Base-by-base conservation (phyloP, 2,797 vertebrate genomes). In the Alcedo atthis region DNA sequence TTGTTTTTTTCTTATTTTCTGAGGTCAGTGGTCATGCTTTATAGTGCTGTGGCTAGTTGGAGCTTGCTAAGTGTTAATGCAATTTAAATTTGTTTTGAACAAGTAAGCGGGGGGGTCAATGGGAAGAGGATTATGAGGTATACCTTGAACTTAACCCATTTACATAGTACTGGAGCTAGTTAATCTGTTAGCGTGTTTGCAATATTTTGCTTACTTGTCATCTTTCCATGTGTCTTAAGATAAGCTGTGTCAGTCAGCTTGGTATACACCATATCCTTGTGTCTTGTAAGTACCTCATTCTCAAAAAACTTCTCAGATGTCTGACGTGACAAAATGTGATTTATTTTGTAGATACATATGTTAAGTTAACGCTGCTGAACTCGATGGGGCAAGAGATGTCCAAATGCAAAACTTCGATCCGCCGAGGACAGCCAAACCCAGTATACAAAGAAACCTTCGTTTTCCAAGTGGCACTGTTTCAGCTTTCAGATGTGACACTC, bases 331-430 rank as follows among this genome's bases (percentile, higher is more conserved):
- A 73, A 83, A 78, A 79, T 92, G 35, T 94, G 85, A 21, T 96
- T 95, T 88, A 21, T 91, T 90, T 97, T 97, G 77, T 96, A 99
- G 99, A 99, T 97, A 99, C 99, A 0, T 99, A 99, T 46, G 99
- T 99, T 81, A 99, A 99, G 96, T 96, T 99, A 97, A 99, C 99
- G 17, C 96, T 99, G 40, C 98, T 99, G 97, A 99, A 99, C 98
- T 99, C 99, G 73, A 99, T 99, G 98, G 99, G 99, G 91, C 99
- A 99, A 90, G 99, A 99, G 97, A 99, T 99, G 99, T 99, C 99
- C 97, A 99, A 99, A 96, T 99, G 99, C 96, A 99, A 99, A 97
- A 99, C 99, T 11, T 99, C 99, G 53, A 98, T 99, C 96, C 98
- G 99, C 67, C 98, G 99, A 67, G 99, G 99, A 61, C 99, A 99